A percentile compares a stretch with the other conserved stretches of the same genome.
These are phyloP conservation scores for Spicauda simplicius DNA, from an alignment of 2,888 invertebrate genomes.

Conservation along the genomic window DNA sequence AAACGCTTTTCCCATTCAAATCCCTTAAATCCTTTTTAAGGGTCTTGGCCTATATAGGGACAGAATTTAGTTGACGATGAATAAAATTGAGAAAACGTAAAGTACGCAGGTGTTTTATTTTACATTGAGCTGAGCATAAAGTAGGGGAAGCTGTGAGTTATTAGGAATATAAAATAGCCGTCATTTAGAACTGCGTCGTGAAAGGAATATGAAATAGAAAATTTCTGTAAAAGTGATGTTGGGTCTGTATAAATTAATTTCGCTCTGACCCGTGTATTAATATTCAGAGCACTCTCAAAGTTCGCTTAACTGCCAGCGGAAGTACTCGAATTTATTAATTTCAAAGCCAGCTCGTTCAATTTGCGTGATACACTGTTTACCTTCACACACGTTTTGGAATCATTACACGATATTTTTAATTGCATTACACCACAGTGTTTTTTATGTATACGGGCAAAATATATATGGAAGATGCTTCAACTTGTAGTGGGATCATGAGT, in stretches of 20 bases:
- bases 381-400: neutral
- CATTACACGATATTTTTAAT: too few species aligned
- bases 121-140: slow-evolving; percentile 9
- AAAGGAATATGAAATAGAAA: slow-evolving; percentile 70
- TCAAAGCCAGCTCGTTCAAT: neutral
- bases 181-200: slow-evolving; percentile 65
- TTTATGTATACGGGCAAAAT: too few species aligned
- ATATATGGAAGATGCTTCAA: too few species aligned
- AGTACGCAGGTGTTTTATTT: neutral
- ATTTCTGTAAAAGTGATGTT: slow-evolving; percentile 72
- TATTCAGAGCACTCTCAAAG: slow-evolving; percentile 80
- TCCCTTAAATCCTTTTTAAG: too few species aligned
- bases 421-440: too few species aligned
- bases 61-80: neutral
- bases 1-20: too few species aligned
- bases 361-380: neutral
- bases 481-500: too few species aligned
- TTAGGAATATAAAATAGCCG: slow-evolving; percentile 48
- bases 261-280: slow-evolving; percentile 69
- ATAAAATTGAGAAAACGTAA: neutral
- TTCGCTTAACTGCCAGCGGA: slow-evolving; percentile 74
- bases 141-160: slow-evolving; percentile 23
- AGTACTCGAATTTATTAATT: slow-evolving; percentile 77
- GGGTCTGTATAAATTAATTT: slow-evolving; percentile 73
- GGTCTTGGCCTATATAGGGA: too few species aligned